Conservation (phyloP, 2,113 vertebrate species). For the Ophthalmolycus amberensis region DNA sequence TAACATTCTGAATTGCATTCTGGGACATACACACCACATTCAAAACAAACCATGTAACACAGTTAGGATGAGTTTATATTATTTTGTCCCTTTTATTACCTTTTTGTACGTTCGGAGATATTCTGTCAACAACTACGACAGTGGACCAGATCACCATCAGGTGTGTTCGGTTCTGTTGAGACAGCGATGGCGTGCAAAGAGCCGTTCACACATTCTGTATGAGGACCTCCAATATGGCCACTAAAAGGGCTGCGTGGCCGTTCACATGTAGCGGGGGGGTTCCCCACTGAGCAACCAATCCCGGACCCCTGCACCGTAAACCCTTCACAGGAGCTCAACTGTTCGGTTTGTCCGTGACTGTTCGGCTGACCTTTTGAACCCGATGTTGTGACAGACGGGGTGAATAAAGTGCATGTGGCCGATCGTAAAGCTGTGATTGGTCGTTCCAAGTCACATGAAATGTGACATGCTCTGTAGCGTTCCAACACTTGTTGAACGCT, state of each 20-base stretch:
- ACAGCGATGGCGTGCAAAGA: background rate
- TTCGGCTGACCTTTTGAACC: no score
- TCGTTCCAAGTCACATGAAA: no score
- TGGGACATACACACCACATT: background rate
- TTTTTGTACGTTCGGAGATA: background rate
- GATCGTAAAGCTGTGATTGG: no score
- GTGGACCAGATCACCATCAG: background rate
- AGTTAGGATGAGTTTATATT: constrained; percentile 4
- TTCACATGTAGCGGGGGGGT: no score
- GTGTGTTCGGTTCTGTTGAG: background rate
- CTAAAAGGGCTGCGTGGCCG: background rate
- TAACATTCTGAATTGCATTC: background rate
- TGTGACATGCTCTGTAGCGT: no score
- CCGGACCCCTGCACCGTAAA: background rate
- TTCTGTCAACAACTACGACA: background rate
- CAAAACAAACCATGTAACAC: background rate
- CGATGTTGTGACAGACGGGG: no score
- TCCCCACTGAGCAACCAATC: no score
- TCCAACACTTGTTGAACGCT: no score
- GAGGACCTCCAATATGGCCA: background rate
- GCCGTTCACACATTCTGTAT: background rate
- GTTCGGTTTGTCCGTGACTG: background rate
- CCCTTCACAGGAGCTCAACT: background rate
- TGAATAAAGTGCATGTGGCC: no score
- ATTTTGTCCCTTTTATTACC: background rate